Base-by-base conservation (phyloP, 2,113 vertebrate species). In the Percina caprodes region DNA sequence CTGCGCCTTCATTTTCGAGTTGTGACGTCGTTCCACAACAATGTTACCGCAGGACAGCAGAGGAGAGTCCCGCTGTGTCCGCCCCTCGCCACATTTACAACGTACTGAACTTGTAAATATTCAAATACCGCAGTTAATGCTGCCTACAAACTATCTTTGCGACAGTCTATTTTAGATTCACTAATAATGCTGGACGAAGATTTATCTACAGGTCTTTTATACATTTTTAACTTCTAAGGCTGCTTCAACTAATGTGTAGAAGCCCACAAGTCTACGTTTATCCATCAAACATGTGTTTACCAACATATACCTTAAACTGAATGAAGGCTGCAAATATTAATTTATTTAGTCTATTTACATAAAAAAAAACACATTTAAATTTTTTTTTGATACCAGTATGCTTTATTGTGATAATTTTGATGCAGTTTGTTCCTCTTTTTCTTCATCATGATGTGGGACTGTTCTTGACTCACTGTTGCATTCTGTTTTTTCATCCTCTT, bases 11-110 rank as follows among this genome's bases (percentile, higher is more conserved):
- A 96, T 96, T 96, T 96, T 95, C 95, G 94, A 92, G 91, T 92
- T 92, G 95, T 96, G 96, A 97, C 96, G 97, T 97, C 96, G 95
- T 94, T 96, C 96, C 96, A 96, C 97, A 99, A 98, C 98, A 99
- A 98, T 96, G 93, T 96, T 95, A 95, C 94, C 95, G 94, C 96
- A 94, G 90, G 86, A 92, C 93, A 89, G 90, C 90, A 85, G 91
- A 90, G 89, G 88, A 91, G 82, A 92, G 91, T 90, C 90, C 92
- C 89, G 88, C 89, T 86, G 92, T 87, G 84, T 89, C 92, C 89
- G 93, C 94, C 94, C 92, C 90, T 86, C 91, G 71, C 67, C 85
- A 88, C 92, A 91, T 71, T 85, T 81, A 89, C 86, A 86, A 80
- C 87, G 85, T 69, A 68, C 88, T 86, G 56, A 84, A 89, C 90